These are phyloP conservation scores for Eupithecia exiguata DNA, from an alignment of 2,888 invertebrate genomes.

Conservation along the genomic window DNA sequence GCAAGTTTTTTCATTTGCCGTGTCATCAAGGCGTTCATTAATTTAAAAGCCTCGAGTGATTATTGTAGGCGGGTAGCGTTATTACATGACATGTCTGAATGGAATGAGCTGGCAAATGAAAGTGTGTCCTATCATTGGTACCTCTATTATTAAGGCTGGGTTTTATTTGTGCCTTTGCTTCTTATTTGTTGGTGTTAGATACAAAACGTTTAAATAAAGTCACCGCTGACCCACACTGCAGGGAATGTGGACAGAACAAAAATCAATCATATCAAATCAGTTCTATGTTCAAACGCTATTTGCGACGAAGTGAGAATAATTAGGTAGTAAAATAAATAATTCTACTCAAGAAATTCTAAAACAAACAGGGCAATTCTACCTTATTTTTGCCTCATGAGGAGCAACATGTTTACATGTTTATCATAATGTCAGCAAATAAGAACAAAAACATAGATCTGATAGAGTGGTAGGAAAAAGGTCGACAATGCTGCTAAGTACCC, in stretches of 20 bases:
- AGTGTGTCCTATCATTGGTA: conserved; percentile 18
- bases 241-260: neutral
- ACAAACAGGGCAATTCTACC: neutral
- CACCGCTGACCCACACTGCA: neutral
- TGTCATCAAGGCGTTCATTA: conserved; percentile 21
- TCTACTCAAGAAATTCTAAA: neutral
- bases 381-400: neutral
- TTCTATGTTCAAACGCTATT: neutral
- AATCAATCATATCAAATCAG: neutral
- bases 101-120: conserved; percentile 11
- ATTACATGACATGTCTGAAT: conserved; percentile 15
- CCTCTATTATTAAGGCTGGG: conserved; percentile 1
- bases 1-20: conserved; percentile 11
- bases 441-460: neutral
- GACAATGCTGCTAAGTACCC: neutral
- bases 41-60: conserved; percentile 19
- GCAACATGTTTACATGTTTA: neutral
- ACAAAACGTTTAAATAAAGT: neutral
- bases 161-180: neutral
- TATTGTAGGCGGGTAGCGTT: conserved; percentile 21
- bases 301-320: neutral
- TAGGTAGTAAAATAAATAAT: neutral
- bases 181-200: neutral
- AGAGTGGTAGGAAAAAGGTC: neutral
- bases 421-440: neutral